Conservation (phyloP, 1,140 invertebrate genomes). For the Archegozetes longisetosus region DNA sequence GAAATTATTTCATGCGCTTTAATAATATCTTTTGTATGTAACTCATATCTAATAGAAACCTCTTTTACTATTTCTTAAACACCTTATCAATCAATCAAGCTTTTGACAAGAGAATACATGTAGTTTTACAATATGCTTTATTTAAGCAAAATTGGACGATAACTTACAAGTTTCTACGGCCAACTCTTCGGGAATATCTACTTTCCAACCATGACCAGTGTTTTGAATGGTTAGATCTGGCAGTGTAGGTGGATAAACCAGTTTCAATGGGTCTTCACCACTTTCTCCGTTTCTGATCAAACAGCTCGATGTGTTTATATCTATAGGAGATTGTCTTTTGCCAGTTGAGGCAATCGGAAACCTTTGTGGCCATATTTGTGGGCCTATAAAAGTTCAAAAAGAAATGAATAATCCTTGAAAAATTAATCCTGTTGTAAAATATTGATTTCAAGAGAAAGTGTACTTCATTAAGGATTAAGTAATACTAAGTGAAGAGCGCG, state of each 20-base stretch:
- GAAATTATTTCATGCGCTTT: too few relatives aligned
- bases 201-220: slow-evolving; percentile 7
- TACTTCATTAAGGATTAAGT: too few relatives aligned
- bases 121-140: too few relatives aligned
- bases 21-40: too few relatives aligned
- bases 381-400: background rate
- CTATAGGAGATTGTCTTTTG: slow-evolving; percentile 3
- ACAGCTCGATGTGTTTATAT: background rate
- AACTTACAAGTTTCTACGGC: background rate
- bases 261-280: background rate
- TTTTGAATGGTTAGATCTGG: background rate
- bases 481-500: too few relatives aligned
- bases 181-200: slow-evolving; percentile 4
- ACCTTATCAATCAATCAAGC: too few relatives aligned
- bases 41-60: too few relatives aligned
- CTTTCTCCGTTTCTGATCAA: background rate
- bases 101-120: too few relatives aligned
- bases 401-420: background rate
- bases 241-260: slow-evolving; percentile 2
- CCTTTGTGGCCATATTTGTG: background rate
- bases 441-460: too few relatives aligned
- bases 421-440: too few relatives aligned
- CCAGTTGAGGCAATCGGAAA: background rate
- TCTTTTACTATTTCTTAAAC: too few relatives aligned
- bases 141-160: too few relatives aligned